These are phyloP conservation scores for Neodontobutis hainanensis DNA, from an alignment of 2,113 vertebrate genomes.

Conservation along the genomic window DNA sequence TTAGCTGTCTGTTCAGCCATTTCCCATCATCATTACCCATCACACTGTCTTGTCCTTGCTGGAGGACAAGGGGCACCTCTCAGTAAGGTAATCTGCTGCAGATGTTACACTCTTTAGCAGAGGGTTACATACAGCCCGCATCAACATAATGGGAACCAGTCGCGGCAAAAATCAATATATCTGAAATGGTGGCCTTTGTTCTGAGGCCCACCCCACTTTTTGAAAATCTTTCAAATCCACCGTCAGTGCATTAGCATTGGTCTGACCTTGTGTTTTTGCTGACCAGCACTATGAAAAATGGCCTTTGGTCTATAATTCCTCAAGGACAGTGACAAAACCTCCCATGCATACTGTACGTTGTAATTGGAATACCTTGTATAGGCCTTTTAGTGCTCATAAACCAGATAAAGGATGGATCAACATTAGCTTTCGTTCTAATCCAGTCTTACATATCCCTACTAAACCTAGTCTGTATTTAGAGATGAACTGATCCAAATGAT, in stretches of 20 bases:
- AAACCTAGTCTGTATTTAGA: not conserved
- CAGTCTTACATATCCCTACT: not conserved
- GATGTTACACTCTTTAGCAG: slow-evolving; percentile 31
- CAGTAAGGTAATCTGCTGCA: slow-evolving; percentile 26
- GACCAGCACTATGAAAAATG: slow-evolving; percentile 42
- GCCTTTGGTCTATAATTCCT: slow-evolving; percentile 27
- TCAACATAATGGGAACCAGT: slow-evolving; percentile 55
- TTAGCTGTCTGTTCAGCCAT: slow-evolving; percentile 28
- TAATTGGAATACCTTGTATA: not conserved
- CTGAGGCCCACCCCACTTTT: slow-evolving; percentile 12
- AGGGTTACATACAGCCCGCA: slow-evolving; percentile 57
- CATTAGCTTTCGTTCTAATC: not conserved
- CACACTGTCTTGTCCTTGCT: slow-evolving; percentile 44
- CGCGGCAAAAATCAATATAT: slow-evolving; percentile 71
- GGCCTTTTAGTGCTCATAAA: not conserved
- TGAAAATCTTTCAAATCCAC: slow-evolving; percentile 61
- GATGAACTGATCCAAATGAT: not conserved
- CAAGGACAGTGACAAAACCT: slow-evolving; percentile 33
- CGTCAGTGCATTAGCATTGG: slow-evolving; percentile 42
- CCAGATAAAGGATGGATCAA: not conserved
- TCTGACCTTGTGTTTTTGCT: slow-evolving; percentile 68
- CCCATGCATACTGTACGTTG: not conserved
- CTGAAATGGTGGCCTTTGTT: slow-evolving; percentile 64
- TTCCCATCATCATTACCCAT: slow-evolving; percentile 36
- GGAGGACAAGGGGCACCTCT: slow-evolving; percentile 37